Evolutionary conservation across 2,113 vertebrate species (phyloP).

Genomic region (Epinephelus lanceolatus): DNA sequence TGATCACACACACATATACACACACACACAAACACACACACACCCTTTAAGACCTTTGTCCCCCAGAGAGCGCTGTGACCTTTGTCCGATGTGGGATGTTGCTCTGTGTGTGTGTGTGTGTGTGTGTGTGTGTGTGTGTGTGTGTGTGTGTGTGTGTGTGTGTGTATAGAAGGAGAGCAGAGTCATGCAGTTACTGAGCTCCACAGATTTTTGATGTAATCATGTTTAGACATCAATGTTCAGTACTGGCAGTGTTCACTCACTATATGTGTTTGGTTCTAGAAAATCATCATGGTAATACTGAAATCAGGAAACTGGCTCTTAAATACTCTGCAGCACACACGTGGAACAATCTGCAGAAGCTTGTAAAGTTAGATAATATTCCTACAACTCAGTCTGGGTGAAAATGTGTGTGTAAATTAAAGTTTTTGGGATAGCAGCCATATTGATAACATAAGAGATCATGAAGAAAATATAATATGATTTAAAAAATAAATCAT

Average conservation of each 20-base stretch:
- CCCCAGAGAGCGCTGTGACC: slow-evolving; percentile 39
- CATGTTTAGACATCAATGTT: background rate
- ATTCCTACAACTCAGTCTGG: too few species aligned
- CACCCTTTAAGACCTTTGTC: slow-evolving; percentile 70
- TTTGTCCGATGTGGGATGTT: slow-evolving; percentile 44
- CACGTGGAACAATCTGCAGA: too few species aligned
- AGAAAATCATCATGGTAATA: too few species aligned
- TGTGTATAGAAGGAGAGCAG: background rate
- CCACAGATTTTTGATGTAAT: background rate
- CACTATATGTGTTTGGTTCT: too few species aligned
- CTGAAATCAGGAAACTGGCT: too few species aligned
- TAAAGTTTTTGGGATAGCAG: too few species aligned
- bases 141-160: background rate
- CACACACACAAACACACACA: slow-evolving; percentile 62
- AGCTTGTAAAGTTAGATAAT: too few species aligned
- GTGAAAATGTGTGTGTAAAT: too few species aligned
- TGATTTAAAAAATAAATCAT: too few species aligned
- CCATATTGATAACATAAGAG: too few species aligned
- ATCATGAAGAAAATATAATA: too few species aligned
- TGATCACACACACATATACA: slow-evolving; percentile 55
- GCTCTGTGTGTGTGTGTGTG: background rate
- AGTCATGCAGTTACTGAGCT: background rate
- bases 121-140: background rate
- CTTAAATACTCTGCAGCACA: too few species aligned
- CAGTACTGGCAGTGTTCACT: background rate